Conservation (phyloP, 2,113 vertebrate species). For the Strix uralensis region DNA sequence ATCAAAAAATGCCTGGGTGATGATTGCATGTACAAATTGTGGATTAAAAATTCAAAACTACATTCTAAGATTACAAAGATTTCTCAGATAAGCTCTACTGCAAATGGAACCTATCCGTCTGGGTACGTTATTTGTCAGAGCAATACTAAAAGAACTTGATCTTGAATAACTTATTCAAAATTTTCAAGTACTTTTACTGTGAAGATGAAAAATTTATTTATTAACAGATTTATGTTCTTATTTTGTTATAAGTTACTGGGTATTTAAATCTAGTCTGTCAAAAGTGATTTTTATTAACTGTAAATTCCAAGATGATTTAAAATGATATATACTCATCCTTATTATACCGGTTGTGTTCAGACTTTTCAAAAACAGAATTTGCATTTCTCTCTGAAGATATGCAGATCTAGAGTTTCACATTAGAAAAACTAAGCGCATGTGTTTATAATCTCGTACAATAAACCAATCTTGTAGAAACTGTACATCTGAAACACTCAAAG, state of each 20-base stretch:
- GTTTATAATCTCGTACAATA: neutral
- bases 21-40: neutral
- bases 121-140: neutral
- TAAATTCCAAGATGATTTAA: neutral
- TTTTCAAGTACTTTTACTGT: neutral
- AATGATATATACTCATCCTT: neutral
- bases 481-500: neutral
- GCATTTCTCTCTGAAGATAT: neutral
- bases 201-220: neutral
- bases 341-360: neutral
- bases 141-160: neutral
- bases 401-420: neutral
- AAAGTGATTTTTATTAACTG: neutral
- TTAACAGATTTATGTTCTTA: neutral
- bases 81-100: neutral
- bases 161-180: neutral
- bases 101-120: neutral
- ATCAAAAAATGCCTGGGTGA: neutral
- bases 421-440: neutral
- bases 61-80: neutral
- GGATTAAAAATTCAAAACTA: neutral
- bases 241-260: neutral
- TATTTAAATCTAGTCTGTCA: neutral
- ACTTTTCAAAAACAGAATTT: neutral
- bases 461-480: neutral